Base-by-base conservation (phyloP, 2,113 vertebrate species). In the Odontophorus gujanensis region DNA sequence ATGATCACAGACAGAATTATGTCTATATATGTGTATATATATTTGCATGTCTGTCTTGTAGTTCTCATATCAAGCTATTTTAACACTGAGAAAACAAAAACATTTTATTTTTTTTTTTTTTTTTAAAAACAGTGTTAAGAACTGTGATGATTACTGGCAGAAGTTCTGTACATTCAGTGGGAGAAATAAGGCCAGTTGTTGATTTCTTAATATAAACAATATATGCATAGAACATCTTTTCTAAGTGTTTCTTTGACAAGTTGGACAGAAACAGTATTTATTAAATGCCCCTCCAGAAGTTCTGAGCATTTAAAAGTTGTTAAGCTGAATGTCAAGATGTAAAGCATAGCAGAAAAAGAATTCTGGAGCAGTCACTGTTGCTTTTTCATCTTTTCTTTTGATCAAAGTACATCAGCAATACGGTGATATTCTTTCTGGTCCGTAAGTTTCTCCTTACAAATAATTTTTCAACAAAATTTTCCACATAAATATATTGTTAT, bases 401-500 rank as follows among this genome's bases (percentile, higher is more conserved):
- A 98, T 98, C 97, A 97, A 98, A 98, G 96, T 93, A 45, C 95
- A 92, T 59, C 82, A 94, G 94, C 79, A 94, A 93, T n/a, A 51
- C 91, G 96, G 95, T 92, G 97, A 96, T 95, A 88, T 95, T 97
- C 97, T 95, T 96, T 95, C 94, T 96, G 97, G 90, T 96, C 79
- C 91, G 94, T 78, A 92, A 93, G 84, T 57, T 90, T 86, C 12
- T 92, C 45, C 76, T 97, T 92, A 92, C 96, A 79, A 93, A 97
- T 95, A 97, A 97, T 96, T 98, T 98, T 97, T 97, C 95, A 97
- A 96, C 65, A 93, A 98, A 97, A 95, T 97, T 93, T 94, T 97
- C 88, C 66, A 58, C 95, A 97, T 98, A 97, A 98, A 97, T 98
- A 98, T 98, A 96, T 97, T 97, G 97, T 98, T 94, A 93, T 68